Base-by-base conservation (phyloP, 2,888 invertebrate species). In the Chymomyza amoena region DNA sequence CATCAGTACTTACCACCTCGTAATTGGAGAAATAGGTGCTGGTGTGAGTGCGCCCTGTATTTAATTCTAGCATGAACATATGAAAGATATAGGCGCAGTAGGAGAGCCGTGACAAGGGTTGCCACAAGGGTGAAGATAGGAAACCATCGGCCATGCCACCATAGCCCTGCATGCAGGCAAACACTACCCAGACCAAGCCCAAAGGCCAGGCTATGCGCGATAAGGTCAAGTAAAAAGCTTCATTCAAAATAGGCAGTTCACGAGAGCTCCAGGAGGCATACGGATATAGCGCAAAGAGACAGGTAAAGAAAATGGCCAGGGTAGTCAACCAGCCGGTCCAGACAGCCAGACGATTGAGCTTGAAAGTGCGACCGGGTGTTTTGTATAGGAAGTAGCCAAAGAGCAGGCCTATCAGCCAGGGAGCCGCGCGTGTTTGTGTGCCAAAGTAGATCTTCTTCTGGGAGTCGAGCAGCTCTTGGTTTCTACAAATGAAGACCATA, bases 61-160 rank as follows among this genome's bases (percentile, higher is more conserved):
- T 78, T 3, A 88, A 39, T 0, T 70, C 52, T 66, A 76, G 67
- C 15, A 90, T 60, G 7, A 89, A 66, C 4, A 89, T 16, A 66
- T 91, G 91, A 39, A 74, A 80, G 7, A 91, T 77, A 52, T 90
- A 91, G 60, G 88, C 88, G 18, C 80, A 75, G 56, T 90, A 91
- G 3, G 90, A 89, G 10, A 91, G 75, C 52, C 81, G 83, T 0
- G 87, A 79, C 20, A 91, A 66, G 0, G 90, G 90, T 52, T 90
- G 88, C 90, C 91, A 91, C 36, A 89, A 66, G 0, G 84, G 75
- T 39, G 84, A 85, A 6, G 91, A 88, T 0, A 91, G 79, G 50
- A 91, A 82, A 13, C 76, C 75, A 61, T 89, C 85, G 45, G 87
- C 83, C 64, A 82, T 18, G 0, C 91, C 89, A 0, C 90, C 90